Evolutionary conservation across 2,797 vertebrate species (phyloP).

Genomic region (Potorous gilbertii): DNA sequence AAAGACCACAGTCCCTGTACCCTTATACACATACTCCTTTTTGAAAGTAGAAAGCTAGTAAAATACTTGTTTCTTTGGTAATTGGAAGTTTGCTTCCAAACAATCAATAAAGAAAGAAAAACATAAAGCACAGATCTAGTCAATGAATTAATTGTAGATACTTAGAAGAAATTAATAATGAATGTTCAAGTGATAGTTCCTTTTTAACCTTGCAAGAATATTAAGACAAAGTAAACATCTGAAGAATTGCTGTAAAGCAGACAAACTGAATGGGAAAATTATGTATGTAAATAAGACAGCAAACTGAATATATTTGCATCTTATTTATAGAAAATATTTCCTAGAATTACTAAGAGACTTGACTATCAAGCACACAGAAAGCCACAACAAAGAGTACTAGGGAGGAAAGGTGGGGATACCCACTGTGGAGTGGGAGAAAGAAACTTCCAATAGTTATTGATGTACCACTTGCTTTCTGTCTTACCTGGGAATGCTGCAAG

Average conservation of each 20-base stretch:
- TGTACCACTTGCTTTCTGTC: not conserved
- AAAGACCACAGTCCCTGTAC: not conserved
- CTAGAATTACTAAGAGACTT: conserved; percentile 71
- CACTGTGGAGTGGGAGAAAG: accelerated
- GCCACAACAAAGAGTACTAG: conserved; percentile 40
- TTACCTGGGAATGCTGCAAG: not conserved
- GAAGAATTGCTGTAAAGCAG: conserved; percentile 67
- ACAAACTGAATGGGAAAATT: conserved; percentile 77
- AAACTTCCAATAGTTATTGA: accelerated
- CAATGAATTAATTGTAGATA: conserved; percentile 81
- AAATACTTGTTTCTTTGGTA: conserved; percentile 63
- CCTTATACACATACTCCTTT: not conserved
- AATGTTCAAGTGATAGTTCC: conserved; percentile 77
- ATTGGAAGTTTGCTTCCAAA: conserved; percentile 81
- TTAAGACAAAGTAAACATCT: conserved; percentile 84
- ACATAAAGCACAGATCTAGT: conserved; percentile 78
- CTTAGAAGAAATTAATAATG: conserved; percentile 83
- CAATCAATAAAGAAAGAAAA: conserved; percentile 80
- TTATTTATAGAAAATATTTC: conserved; percentile 77
- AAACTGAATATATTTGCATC: conserved; percentile 83
- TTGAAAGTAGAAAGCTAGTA: conserved; percentile 49
- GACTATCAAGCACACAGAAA: conserved; percentile 74
- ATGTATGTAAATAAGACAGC: conserved; percentile 78
- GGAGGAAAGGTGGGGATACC: not conserved
- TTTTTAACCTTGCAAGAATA: conserved; percentile 82